Base-by-base conservation (phyloP, 2,888 invertebrate species). In the Parnassius orleans region DNA sequence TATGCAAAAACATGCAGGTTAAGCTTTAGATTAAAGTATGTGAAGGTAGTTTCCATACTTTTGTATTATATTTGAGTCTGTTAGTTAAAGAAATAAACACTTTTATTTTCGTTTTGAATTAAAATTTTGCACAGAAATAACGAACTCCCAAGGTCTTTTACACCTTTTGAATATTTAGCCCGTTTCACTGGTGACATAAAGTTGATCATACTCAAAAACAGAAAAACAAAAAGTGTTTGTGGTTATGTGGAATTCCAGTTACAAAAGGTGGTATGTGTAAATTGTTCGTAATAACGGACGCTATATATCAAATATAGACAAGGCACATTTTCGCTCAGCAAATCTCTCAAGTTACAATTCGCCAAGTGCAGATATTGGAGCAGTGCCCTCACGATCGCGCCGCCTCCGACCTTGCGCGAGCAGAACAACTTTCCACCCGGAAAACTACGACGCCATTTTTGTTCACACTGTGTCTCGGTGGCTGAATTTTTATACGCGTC, bases 351-450 rank as follows among this genome's bases (percentile, higher is more conserved):
- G 83, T 76, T 72, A 79, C 75, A 68, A 57, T 62, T 62, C 67
- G 63, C 63, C 68, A 71, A 66, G 66, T 61, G 62, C 67, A 69
- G 71, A 69, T 68, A 68, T 71, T 70, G 72, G 77, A 75, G 76
- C 76, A 80, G 74, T 79, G 85, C 79, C 84, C 83, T 80, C 77
- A 81, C 76, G 81, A 81, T 73, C 77, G 72, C 74, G 71, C 70
- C 78, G 69, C 69, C 72, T 62, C 68, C 76, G 82, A 80, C 87
- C 87, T 87, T 87, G 87, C 74, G 69, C 67, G 73, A 73, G 12
- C 48, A 48, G 79, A 81, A 80, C 87, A 84, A 87, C 87, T 87
- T 87, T 87, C 86, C 81, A 87, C 86, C 84, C 87, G 87, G 87
- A 87, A 76, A 69, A 65, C 63, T 67, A 66, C 68, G 61, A 65